Percentiles rank a stretch among this genome's conserved stretches.
phyloP scores from a whole-genome alignment of 1,140 invertebrate genomes.

The Muscidifurax raptorellus region DNA sequence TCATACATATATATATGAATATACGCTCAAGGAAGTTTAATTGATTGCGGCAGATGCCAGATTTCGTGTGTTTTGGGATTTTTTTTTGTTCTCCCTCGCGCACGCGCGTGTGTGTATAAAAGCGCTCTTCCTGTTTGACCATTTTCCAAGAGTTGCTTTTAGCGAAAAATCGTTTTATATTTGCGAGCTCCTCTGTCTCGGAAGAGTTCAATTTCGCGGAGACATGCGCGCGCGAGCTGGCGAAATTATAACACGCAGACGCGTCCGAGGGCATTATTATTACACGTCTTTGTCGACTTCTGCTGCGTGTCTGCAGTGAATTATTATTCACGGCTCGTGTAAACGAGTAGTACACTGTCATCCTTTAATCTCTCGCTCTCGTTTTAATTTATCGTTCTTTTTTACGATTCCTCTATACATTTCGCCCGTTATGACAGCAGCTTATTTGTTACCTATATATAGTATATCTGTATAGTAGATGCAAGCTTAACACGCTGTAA shows the following conservation, averaged over 20 bases:
- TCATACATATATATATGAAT: too few species aligned
- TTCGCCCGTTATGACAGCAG: too few species aligned
- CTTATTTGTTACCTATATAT: too few species aligned
- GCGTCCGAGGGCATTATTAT: too few species aligned
- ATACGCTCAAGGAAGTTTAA: slow-evolving; percentile 18
- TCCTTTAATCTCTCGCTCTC: neutral
- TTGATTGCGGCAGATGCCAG: slow-evolving; percentile 33
- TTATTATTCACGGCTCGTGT: neutral
- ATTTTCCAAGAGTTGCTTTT: neutral
- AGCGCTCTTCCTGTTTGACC: neutral
- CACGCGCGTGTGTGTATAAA: neutral
- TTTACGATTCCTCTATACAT: neutral
- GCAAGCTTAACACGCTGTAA: too few species aligned
- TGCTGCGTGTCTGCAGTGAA: too few species aligned
- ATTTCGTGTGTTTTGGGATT: slow-evolving; percentile 3
- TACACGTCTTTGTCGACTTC: neutral
- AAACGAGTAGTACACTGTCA: neutral
- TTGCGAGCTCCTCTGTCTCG: too few species aligned
- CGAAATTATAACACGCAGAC: neutral
- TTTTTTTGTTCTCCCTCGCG: neutral
- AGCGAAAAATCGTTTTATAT: neutral
- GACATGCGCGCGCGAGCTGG: neutral
- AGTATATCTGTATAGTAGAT: too few species aligned
- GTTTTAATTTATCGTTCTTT: neutral
- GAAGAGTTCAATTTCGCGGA: neutral